Conservation (phyloP, 2,113 vertebrate genomes). For the Scartelaos histophorus region DNA sequence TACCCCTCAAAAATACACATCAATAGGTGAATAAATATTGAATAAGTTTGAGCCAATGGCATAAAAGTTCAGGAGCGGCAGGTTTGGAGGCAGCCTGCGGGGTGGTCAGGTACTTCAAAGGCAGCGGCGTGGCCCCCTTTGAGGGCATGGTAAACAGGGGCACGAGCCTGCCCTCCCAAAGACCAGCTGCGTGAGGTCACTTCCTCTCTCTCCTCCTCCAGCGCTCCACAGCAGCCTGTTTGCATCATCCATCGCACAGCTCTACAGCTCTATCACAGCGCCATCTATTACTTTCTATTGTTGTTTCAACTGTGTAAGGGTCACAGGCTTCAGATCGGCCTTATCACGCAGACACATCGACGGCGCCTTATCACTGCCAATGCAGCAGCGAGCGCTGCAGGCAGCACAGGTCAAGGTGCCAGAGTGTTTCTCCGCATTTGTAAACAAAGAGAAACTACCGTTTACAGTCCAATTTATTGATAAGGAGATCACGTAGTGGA, state of each 20-base stretch:
- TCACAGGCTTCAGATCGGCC: constrained; percentile 62
- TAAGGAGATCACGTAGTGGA: constrained; percentile 52
- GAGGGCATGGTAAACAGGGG: constrained; percentile 60
- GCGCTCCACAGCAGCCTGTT: constrained; percentile 18
- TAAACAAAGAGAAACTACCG: constrained; percentile 63
- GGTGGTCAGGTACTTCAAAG: constrained; percentile 70
- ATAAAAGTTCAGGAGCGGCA: constrained; percentile 70
- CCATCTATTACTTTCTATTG: constrained; percentile 36
- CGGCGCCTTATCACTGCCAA: constrained; percentile 63
- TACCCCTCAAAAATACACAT: constrained; percentile 63
- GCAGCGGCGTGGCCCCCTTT: constrained; percentile 56
- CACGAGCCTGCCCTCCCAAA: constrained; percentile 48
- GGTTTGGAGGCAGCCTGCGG: constrained; percentile 67
- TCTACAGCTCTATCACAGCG: constrained; percentile 4
- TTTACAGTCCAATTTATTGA: constrained; percentile 60
- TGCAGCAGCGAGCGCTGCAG: constrained; percentile 46
- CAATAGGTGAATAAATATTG: constrained; percentile 72
- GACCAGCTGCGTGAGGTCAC: constrained; percentile 60
- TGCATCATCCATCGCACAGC: constrained; percentile 15
- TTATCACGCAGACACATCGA: constrained; percentile 64
- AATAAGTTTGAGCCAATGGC: constrained; percentile 72
- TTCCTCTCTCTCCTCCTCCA: constrained; percentile 54
- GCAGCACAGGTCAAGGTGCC: constrained; percentile 61
- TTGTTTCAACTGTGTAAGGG: constrained; percentile 51
- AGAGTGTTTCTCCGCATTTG: constrained; percentile 54